These are phyloP conservation scores for Aplysia californica DNA, from an alignment of 1,140 invertebrate species.

Conservation along the genomic window DNA sequence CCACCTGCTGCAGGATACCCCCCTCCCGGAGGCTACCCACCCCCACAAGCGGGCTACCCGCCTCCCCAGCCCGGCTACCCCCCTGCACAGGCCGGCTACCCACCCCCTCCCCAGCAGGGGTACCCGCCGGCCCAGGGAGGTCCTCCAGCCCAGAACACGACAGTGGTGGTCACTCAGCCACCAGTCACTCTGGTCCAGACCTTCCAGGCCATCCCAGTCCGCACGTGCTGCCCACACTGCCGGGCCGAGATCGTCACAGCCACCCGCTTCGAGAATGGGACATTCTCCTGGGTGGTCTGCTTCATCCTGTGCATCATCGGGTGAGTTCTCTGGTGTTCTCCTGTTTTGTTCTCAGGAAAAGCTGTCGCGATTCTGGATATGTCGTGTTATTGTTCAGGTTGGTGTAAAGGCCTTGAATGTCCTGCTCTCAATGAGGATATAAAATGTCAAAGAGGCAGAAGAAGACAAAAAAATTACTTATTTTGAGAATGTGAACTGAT, in stretches of 20 bases:
- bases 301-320: constrained; percentile 43
- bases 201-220: constrained; percentile 39
- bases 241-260: constrained; percentile 47
- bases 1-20: background rate
- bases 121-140: background rate
- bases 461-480: too few relatives aligned
- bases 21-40: constrained; percentile 12
- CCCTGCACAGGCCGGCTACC: background rate
- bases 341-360: background rate
- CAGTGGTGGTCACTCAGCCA: constrained; percentile 46
- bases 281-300: constrained; percentile 47
- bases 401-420: too few relatives aligned
- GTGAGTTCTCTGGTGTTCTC: constrained; percentile 50
- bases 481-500: too few relatives aligned
- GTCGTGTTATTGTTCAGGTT: too few relatives aligned
- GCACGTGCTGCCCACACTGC: constrained; percentile 46
- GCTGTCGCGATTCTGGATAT: too few relatives aligned
- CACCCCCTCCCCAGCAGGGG: background rate
- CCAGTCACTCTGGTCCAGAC: constrained; percentile 38
- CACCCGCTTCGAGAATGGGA: constrained; percentile 44
- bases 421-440: too few relatives aligned
- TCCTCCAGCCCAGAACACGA: constrained; percentile 21
- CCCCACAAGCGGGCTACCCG: constrained; percentile 26
- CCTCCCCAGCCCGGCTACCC: constrained; percentile 20
- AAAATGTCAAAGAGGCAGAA: too few relatives aligned